A percentile compares a stretch with the other conserved stretches of the same genome.
Conservation (phyloP, 2,113 vertebrate genomes). For the Aleadryas rufinucha region DNA sequence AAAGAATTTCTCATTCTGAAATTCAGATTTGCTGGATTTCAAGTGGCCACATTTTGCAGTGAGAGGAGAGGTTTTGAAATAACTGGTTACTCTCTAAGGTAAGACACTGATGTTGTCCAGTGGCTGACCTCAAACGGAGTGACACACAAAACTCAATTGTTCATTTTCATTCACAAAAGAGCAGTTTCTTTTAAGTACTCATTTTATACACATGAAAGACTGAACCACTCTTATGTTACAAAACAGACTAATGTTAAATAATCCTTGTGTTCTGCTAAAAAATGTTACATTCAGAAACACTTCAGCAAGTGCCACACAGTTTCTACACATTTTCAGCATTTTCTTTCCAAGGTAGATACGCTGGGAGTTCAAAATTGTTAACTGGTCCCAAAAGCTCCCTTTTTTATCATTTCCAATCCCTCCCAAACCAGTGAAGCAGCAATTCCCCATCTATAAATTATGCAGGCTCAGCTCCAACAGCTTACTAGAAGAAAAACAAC, state of each 20-base stretch:
- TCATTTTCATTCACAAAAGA: neutral
- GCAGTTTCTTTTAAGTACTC: neutral
- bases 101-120: neutral
- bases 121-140: neutral
- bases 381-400: neutral
- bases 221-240: neutral
- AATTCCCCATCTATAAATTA: neutral
- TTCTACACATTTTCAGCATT: neutral
- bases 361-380: neutral
- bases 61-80: neutral
- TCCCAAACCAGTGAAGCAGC: neutral
- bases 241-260: neutral
- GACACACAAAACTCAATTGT: neutral
- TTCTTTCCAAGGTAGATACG: neutral
- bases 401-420: neutral
- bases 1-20: neutral
- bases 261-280: neutral
- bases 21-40: neutral
- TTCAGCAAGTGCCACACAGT: neutral
- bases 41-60: neutral
- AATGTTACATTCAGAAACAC: neutral
- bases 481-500: neutral
- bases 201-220: neutral
- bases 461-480: neutral
- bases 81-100: neutral